A percentile compares a stretch with the other conserved stretches of the same genome.
Conservation (phyloP, 1,140 invertebrate species). For the Tenebrio molitor region DNA sequence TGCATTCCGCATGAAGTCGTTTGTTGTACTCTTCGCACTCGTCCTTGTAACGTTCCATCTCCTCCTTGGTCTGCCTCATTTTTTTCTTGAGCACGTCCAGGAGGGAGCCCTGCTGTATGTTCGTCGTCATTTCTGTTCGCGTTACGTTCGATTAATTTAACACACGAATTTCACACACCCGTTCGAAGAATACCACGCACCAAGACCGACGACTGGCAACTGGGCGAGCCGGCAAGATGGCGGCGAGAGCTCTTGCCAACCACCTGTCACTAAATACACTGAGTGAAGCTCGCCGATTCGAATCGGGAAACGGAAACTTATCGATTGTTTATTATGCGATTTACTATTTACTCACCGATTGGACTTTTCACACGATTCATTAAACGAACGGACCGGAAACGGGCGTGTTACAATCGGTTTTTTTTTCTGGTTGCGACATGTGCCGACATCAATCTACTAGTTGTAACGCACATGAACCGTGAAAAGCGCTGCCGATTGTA, state of each 20-base stretch:
- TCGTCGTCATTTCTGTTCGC: conserved; percentile 87
- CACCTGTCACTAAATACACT: conserved; percentile 50
- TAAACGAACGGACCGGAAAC: too few relatives aligned
- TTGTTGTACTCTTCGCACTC: conserved; percentile 94
- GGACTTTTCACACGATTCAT: too few relatives aligned
- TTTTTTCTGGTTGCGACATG: too few relatives aligned
- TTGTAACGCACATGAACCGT: too few relatives aligned
- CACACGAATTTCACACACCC: conserved; percentile 14
- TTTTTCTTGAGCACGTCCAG: conserved; percentile 98
- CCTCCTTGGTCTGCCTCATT: conserved; percentile 98
- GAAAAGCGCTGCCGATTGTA: too few relatives aligned
- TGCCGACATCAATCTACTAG: too few relatives aligned
- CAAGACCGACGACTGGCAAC: conserved; percentile 54
- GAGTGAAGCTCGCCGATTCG: background rate
- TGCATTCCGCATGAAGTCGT: conserved; percentile 89
- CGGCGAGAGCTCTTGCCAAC: conserved; percentile 54
- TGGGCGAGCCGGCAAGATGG: conserved; percentile 63
- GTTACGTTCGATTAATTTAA: too few relatives aligned
- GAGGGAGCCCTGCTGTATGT: conserved; percentile 88
- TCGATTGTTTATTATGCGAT: background rate
- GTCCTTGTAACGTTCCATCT: conserved; percentile 98
- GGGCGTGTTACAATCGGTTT: too few relatives aligned
- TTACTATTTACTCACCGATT: too few relatives aligned
- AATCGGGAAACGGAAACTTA: conserved; percentile 3
- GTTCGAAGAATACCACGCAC: conserved; percentile 29